These are phyloP conservation scores for Geotrypetes seraphini DNA, from an alignment of 2,797 vertebrate species.

Conservation along the genomic window DNA sequence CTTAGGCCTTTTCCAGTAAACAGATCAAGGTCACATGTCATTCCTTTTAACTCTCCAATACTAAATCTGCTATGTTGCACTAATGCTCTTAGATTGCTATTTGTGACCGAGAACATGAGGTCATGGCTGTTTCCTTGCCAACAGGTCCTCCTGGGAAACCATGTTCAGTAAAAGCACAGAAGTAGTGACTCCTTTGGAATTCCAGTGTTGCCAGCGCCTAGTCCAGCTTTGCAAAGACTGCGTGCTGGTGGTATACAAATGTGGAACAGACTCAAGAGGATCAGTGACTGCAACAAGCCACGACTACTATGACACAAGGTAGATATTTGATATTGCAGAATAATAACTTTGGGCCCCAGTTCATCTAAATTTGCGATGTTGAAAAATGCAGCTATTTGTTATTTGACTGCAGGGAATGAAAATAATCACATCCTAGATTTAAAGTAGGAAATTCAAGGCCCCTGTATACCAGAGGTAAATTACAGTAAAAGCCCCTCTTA, in stretches of 20 bases:
- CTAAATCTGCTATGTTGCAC: slow-evolving; percentile 24
- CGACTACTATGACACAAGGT: slow-evolving; percentile 91
- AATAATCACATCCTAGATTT: too few relatives aligned
- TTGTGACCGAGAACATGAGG: slow-evolving; percentile 20
- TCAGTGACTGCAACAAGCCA: slow-evolving; percentile 70
- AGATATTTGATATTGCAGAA: too few relatives aligned
- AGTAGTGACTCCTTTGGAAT: slow-evolving; percentile 74
- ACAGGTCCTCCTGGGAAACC: slow-evolving; percentile 85
- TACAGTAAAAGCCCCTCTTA: too few relatives aligned
- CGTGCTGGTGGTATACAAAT: slow-evolving; percentile 92
- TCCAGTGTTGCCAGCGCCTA: slow-evolving; percentile 86
- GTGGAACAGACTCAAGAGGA: slow-evolving; percentile 76
- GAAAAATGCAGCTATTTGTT: too few relatives aligned
- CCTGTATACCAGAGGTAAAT: too few relatives aligned
- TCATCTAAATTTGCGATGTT: too few relatives aligned
- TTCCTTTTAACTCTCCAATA: slow-evolving; percentile 11
- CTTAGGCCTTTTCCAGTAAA: slow-evolving; percentile 15
- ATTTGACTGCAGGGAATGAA: too few relatives aligned
- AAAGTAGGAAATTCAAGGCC: too few relatives aligned
- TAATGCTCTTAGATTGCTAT: slow-evolving; percentile 19
- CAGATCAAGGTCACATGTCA: slow-evolving; percentile 3
- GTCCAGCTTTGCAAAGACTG: slow-evolving; percentile 92
- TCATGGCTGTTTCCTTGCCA: slow-evolving; percentile 37
- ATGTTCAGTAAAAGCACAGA: slow-evolving; percentile 85
- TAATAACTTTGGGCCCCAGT: too few relatives aligned